Percentiles rank a stretch among this genome's conserved stretches.
Conservation (phyloP, 1,140 invertebrate species). For the Drosophila rufa region DNA sequence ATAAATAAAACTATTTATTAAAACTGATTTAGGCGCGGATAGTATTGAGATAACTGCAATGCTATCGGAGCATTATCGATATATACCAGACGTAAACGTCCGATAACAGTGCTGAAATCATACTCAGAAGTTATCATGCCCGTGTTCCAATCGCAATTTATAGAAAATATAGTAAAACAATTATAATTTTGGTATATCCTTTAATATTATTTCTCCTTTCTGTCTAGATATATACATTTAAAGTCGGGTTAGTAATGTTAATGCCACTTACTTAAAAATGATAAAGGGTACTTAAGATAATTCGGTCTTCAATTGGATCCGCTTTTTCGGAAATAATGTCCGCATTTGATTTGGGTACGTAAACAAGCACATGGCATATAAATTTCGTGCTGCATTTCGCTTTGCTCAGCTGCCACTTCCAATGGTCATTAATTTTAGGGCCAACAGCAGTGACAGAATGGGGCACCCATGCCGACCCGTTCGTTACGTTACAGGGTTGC, state of each 20-base stretch:
- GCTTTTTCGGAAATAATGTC: slow-evolving; percentile 9
- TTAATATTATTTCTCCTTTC: too few species aligned
- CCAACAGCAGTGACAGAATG: slow-evolving; percentile 58
- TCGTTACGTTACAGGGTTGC: slow-evolving; percentile 34
- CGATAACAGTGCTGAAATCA: too few species aligned
- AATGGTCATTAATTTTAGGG: slow-evolving; percentile 78
- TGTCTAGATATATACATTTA: too few species aligned
- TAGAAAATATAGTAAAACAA: background rate
- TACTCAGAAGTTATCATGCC: too few species aligned
- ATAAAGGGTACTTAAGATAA: background rate
- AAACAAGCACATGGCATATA: slow-evolving; percentile 44
- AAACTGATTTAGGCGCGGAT: background rate
- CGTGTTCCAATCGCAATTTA: too few species aligned
- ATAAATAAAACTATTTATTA: background rate
- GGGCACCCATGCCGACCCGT: slow-evolving; percentile 46
- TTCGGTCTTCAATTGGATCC: background rate
- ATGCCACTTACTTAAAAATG: background rate
- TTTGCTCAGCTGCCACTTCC: slow-evolving; percentile 69
- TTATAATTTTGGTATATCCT: background rate
- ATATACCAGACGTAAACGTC: too few species aligned
- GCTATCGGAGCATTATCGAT: background rate
- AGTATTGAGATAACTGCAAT: background rate
- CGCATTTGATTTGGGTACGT: slow-evolving; percentile 13
- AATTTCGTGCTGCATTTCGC: slow-evolving; percentile 57
- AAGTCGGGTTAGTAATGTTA: background rate